A percentile compares a stretch with the other conserved stretches of the same genome.
phyloP scores from a whole-genome alignment of 2,888 invertebrate genomes.

The Mesodorylaimus sp. region DNA sequence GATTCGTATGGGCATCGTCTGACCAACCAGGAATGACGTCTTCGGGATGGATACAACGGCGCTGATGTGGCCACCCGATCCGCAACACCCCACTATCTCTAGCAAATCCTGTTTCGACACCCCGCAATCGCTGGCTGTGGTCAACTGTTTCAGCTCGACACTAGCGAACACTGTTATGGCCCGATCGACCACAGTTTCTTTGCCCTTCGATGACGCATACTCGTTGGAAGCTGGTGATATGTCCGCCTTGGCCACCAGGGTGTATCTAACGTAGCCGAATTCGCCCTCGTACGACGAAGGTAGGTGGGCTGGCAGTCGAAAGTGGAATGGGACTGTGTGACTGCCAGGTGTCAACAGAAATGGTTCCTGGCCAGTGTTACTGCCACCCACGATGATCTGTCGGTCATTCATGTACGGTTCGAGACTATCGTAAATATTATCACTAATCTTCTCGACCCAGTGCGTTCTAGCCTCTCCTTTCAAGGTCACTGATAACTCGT shows the following conservation, averaged over 20 bases:
- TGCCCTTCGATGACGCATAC: not conserved
- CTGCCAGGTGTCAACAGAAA: not conserved
- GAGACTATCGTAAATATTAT: constrained; percentile 2
- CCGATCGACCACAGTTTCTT: not conserved
- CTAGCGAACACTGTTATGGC: not conserved
- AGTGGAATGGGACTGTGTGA: not conserved
- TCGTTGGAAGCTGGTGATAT: not conserved
- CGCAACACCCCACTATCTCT: not conserved
- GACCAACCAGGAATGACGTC: not conserved
- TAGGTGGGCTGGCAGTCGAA: not conserved
- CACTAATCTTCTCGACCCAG: constrained; percentile 1
- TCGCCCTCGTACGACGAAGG: constrained; percentile 3
- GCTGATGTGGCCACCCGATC: not conserved
- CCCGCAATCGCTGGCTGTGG: not conserved
- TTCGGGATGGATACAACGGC: not conserved
- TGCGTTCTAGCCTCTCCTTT: not conserved
- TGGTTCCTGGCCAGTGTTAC: too few relatives aligned
- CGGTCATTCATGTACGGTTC: not conserved
- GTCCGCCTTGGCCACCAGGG: not conserved
- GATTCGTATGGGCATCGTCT: not conserved
- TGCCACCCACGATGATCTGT: not conserved
- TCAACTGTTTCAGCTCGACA: too few relatives aligned
- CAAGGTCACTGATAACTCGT: not conserved
- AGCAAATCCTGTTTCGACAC: not conserved
- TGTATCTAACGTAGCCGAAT: not conserved